Conservation (phyloP, 2,113 vertebrate genomes). For the Hyaena hyaena region DNA sequence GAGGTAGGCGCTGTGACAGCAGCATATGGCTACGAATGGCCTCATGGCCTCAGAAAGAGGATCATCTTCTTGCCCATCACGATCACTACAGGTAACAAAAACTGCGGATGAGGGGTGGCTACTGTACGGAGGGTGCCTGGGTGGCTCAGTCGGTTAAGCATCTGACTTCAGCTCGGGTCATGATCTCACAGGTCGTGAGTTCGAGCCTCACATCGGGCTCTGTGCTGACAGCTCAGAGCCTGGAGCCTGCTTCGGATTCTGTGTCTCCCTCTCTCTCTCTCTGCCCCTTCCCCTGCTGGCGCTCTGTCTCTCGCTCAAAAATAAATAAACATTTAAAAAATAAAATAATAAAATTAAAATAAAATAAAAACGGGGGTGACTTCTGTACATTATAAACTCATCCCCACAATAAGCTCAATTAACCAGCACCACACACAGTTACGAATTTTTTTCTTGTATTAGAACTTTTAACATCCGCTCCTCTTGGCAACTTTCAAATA, state of each 20-base stretch:
- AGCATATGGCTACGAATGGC: neutral
- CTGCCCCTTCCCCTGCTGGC: too few species aligned
- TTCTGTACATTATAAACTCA: neutral
- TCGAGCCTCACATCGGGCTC: too few species aligned
- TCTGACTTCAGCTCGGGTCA: too few species aligned
- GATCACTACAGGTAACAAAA: neutral
- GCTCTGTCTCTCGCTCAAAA: too few species aligned
- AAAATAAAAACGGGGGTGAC: neutral
- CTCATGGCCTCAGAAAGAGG: neutral
- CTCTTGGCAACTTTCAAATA: neutral
- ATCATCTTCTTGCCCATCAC: neutral
- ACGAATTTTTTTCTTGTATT: neutral
- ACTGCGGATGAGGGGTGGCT: neutral
- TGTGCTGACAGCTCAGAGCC: too few species aligned
- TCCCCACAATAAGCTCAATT: neutral
- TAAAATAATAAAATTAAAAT: too few species aligned
- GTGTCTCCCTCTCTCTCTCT: too few species aligned
- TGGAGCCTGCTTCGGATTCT: too few species aligned
- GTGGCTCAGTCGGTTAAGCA: too few species aligned
- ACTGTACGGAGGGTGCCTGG: neutral
- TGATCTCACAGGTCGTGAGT: too few species aligned
- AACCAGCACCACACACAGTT: neutral
- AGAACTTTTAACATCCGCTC: neutral
- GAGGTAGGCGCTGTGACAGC: fast-evolving
- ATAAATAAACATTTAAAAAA: too few species aligned